Base-by-base conservation (phyloP, 2,113 vertebrate species). In the Rynchops niger region DNA sequence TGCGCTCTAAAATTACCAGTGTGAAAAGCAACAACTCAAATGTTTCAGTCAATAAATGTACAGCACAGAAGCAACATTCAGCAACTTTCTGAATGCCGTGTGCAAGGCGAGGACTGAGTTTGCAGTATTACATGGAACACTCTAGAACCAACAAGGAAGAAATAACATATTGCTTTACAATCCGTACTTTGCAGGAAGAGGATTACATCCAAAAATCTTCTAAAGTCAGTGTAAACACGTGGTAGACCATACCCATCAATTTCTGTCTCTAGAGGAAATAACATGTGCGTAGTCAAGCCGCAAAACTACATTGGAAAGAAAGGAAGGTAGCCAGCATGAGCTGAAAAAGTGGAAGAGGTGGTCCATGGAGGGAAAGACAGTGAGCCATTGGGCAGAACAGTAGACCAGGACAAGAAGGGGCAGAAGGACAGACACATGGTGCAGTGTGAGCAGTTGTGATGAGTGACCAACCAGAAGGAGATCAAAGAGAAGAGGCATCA, bases 41-140 rank as follows among this genome's bases (percentile, higher is more conserved):
- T 96, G 95, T 97, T 98, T 97, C 97, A 94, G 96, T 98, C 98
- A 97, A 98, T 97, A 98, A 98, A 98, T 92, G 97, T 95, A 94
- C 95, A 97, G 97, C 95, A 97, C 86, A 96, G 94, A 94, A 95
- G 96, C 97, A 98, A 98, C 96, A 97, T 93, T 97, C 86, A 97
- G 90, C 90, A 90, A 83, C 95, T 94, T 97, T 91, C 91, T 69
- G 62, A 92, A 89, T 82, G 95, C 87, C 93, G 66, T 58, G 80
- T 95, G 88, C 72, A 77, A 96, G 83, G 85, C 92, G 2, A 83
- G 69, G 82, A 61, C 83, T 82, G 92, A 62, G 73, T 94, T 79
- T 95, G 93, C 86, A 77, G n/a, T 50, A 69, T 84, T 95, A 86
- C 95, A 90, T 89, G 95, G 95, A 88, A 88, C 30, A 76, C 88